Conservation (phyloP, 64 coral and sea anemone genomes). For the Stichodactyla mertensii region DNA sequence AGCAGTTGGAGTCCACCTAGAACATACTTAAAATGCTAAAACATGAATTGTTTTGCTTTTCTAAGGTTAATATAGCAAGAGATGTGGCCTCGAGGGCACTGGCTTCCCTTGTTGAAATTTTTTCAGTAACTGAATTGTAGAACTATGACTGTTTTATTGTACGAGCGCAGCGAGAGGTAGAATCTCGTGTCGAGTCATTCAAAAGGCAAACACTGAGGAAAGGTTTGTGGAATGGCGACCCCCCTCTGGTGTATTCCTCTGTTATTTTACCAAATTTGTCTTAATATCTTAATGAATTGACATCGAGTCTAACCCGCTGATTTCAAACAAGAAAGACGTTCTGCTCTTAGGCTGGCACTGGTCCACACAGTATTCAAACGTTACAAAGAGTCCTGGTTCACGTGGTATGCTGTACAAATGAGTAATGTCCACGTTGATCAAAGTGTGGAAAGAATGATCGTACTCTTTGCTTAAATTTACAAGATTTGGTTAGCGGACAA, state of each 20-base stretch:
- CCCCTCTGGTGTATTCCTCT: neutral
- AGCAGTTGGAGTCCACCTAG: constrained; percentile 42
- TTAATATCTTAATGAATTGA: neutral
- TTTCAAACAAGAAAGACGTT: neutral
- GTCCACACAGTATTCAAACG: too few species aligned
- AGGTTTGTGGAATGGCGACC: neutral
- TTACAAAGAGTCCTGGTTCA: neutral
- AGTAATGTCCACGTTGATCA: neutral
- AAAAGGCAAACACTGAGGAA: neutral
- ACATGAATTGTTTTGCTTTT: constrained; percentile 42
- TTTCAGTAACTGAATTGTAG: neutral
- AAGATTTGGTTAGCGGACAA: neutral
- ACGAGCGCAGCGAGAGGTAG: neutral
- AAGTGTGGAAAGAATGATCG: neutral
- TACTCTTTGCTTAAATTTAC: neutral
- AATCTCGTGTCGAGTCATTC: neutral
- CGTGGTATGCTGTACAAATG: neutral
- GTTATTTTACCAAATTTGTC: constrained; percentile 6
- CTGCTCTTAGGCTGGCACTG: neutral
- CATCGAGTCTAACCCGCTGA: neutral
- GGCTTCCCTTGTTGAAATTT: neutral
- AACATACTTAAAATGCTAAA: constrained; percentile 45
- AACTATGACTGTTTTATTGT: neutral
- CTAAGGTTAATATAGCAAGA: constrained; percentile 33
- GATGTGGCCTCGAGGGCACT: neutral